phyloP scores from a whole-genome alignment of 2,113 vertebrate genomes.

The Chaenocephalus aceratus region DNA sequence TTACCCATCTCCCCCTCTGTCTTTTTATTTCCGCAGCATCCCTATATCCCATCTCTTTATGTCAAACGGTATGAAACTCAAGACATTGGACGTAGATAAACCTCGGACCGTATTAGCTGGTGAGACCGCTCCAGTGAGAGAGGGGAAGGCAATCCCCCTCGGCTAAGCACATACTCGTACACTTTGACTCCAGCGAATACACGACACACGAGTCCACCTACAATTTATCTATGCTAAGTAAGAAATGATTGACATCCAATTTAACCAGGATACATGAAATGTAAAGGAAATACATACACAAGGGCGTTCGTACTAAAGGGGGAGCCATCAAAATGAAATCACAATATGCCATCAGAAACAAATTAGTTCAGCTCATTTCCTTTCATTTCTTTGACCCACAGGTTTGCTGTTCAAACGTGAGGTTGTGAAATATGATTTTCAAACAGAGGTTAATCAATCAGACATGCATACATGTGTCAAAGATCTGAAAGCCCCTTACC shows the following conservation, averaged over 20 bases:
- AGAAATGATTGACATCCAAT: constrained; percentile 62
- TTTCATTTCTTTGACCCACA: constrained; percentile 37
- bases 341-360: constrained; percentile 32
- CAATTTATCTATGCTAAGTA: constrained; percentile 22
- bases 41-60: constrained; percentile 32
- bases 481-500: constrained; percentile 53
- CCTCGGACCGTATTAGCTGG: constrained; percentile 4
- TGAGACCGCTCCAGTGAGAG: constrained; percentile 14
- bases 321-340: constrained; percentile 39
- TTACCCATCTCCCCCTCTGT: constrained; percentile 29
- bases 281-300: constrained; percentile 43
- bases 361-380: constrained; percentile 48
- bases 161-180: constrained; percentile 1
- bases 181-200: neutral
- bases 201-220: constrained; percentile 10
- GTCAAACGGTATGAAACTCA: constrained; percentile 41
- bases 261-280: constrained; percentile 38
- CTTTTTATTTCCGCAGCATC: constrained; percentile 23
- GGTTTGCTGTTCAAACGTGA: constrained; percentile 41
- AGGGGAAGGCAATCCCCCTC: constrained; percentile 5
- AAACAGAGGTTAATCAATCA: constrained; percentile 56
- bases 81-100: constrained; percentile 24
- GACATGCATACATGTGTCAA: constrained; percentile 48
- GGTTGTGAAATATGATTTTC: constrained; percentile 44
- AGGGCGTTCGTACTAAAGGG: constrained; percentile 29